Conservation (phyloP, 2,797 vertebrate species). For the Heterohyrax brucei region DNA sequence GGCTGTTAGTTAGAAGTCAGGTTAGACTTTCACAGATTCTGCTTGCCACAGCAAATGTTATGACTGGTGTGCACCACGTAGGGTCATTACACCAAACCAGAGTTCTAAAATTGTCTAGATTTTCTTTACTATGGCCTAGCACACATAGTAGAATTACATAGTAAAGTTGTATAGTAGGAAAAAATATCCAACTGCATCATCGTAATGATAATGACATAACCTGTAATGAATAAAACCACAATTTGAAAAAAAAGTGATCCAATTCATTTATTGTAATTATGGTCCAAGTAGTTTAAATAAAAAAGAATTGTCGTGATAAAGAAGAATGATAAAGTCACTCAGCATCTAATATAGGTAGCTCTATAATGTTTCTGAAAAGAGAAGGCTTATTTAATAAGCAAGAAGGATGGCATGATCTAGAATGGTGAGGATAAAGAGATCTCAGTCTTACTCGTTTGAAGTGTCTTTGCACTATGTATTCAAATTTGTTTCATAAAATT, state of each 20-base stretch:
- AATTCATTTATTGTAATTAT: slow-evolving; percentile 33
- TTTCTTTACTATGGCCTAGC: not conserved
- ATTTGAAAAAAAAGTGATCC: not conserved
- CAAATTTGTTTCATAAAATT: slow-evolving; percentile 12
- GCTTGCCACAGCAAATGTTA: not conserved
- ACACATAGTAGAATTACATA: not conserved
- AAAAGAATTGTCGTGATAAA: not conserved
- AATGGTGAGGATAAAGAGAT: slow-evolving; percentile 1
- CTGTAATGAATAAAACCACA: not conserved
- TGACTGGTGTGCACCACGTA: not conserved
- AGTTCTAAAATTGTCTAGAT: not conserved
- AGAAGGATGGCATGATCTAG: not conserved
- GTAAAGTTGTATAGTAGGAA: not conserved
- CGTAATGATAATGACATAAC: not conserved
- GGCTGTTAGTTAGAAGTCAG: slow-evolving; percentile 5
- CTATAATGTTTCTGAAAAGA: not conserved
- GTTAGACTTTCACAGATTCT: not conserved
- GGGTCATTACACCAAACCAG: not conserved
- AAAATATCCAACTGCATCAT: not conserved
- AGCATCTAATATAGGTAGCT: slow-evolving; percentile 19
- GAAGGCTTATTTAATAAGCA: slow-evolving; percentile 20
- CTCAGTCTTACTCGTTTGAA: slow-evolving; percentile 23
- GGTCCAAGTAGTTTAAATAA: not conserved
- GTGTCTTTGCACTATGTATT: not conserved
- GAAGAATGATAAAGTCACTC: slow-evolving; percentile 31